Percentiles rank a stretch among this genome's conserved stretches.
phyloP scores from a whole-genome alignment of 2,113 vertebrate species.

The Spheniscus mendiculus region DNA sequence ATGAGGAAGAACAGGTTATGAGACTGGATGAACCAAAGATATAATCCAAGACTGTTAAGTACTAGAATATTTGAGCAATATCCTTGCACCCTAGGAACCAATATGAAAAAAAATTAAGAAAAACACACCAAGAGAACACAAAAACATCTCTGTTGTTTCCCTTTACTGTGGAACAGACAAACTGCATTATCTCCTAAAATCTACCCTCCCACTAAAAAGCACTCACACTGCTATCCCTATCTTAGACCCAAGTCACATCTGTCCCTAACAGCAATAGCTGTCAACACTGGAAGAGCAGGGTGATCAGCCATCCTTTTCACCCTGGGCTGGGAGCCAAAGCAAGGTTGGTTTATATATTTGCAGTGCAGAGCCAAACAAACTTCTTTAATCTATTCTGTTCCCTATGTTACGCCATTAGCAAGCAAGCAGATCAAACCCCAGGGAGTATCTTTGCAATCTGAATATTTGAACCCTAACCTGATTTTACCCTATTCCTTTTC shows the following conservation, averaged over 20 bases:
- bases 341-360: not conserved
- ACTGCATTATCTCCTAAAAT: not conserved
- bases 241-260: conserved; percentile 16
- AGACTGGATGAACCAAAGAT: not conserved
- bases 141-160: not conserved
- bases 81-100: not conserved
- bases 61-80: not conserved
- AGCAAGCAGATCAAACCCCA: not conserved
- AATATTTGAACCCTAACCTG: not conserved
- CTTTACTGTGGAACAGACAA: not conserved
- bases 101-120: not conserved
- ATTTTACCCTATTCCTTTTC: not conserved
- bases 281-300: not conserved
- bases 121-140: not conserved
- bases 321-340: conserved; percentile 18
- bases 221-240: not conserved
- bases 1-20: not conserved
- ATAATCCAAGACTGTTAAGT: not conserved
- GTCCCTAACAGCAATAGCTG: conserved; percentile 15
- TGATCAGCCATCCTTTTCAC: conserved; percentile 15
- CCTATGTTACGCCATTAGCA: not conserved
- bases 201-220: not conserved
- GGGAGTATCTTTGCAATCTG: not conserved
- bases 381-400: not conserved
- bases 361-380: not conserved